Base-by-base conservation (phyloP, 2,797 vertebrate species). In the Perodicticus potto region DNA sequence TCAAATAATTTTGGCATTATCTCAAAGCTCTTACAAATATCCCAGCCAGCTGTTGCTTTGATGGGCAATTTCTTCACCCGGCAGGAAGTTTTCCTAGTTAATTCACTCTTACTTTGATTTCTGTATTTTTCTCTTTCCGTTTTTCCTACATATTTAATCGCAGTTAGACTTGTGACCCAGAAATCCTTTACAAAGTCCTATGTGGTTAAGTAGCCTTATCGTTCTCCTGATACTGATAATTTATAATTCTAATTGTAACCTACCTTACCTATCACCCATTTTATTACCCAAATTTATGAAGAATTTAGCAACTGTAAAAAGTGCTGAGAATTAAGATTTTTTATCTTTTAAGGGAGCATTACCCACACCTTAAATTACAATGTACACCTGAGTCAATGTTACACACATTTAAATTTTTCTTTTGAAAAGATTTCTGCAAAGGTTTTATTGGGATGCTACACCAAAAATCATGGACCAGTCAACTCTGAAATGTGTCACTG, bases 41-140 rank as follows among this genome's bases (percentile, higher is more conserved):
- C 77, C 80, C 37, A 93, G 53, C 61, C 86, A 95, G n/a, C 29
- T 77, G 8, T 67, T 7, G 7, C 72, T 96, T 94, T 97, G 91
- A 94, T 95, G 69, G 45, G 40, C 19, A 82, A 34, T 80, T 93
- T 95, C 73, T 92, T 78, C 65, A 91, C 9, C 23, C n/a, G 86
- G 27, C 27, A 94, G 74, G 67, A 95, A 95, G 69, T 57, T 95
- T 96, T 94, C 55, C 90, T 90, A 61, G 32, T 88, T 93, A 96
- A 90, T 80, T 97, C 43, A 61, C 10, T 32, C 92, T 91, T 91
- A 84, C 34, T 95, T 89, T 61, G 27, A 86, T 27, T 91, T 84
- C n/a, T 25, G 16, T 69, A 89, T 72, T 88, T 94, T 86, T 43
- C 23, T 74, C 65, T 94, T 84, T 86, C 27, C 91, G 72, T 61